Percentiles rank a stretch among this genome's conserved stretches.
These are phyloP conservation scores for Troides aeacus DNA, from an alignment of 2,888 invertebrate species.

Conservation along the genomic window DNA sequence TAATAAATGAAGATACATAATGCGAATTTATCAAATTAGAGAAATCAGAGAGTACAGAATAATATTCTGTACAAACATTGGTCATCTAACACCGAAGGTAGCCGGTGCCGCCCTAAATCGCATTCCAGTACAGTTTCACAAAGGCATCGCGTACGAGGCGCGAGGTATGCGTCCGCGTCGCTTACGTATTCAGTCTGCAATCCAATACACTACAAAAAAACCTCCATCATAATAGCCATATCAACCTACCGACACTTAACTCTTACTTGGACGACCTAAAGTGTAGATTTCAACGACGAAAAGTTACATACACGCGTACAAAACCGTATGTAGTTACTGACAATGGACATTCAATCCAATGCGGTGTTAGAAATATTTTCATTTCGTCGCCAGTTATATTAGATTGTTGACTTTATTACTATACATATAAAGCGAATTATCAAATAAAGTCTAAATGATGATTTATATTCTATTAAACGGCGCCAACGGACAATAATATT, in stretches of 20 bases:
- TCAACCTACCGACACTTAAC: conserved; percentile 29
- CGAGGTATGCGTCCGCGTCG: conserved; percentile 59
- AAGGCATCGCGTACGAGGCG: conserved; percentile 52
- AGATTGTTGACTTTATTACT: conserved; percentile 6
- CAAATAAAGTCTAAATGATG: not conserved
- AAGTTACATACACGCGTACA: conserved; percentile 34
- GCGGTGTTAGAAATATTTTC: conserved; percentile 35
- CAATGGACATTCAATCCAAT: conserved; percentile 66
- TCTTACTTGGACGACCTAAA: conserved; percentile 40
- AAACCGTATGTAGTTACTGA: conserved; percentile 47
- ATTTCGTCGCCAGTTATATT: not conserved
- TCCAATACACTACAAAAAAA: conserved; percentile 38
- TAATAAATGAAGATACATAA: not conserved
- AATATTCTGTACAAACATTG: conserved; percentile 28
- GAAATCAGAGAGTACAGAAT: not conserved
- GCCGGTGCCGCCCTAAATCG: conserved; percentile 38
- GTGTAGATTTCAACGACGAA: conserved; percentile 41
- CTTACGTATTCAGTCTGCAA: conserved; percentile 56
- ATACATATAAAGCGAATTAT: not conserved
- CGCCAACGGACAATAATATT: conserved; percentile 27
- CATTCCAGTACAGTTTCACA: conserved; percentile 55
- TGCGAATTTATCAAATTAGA: not conserved
- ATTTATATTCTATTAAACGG: conserved; percentile 31
- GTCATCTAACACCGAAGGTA: conserved; percentile 35
- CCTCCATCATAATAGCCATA: conserved; percentile 25